Evolutionary conservation across 1,140 invertebrate genomes (phyloP).

Genomic region (Apolygus lucorum): DNA sequence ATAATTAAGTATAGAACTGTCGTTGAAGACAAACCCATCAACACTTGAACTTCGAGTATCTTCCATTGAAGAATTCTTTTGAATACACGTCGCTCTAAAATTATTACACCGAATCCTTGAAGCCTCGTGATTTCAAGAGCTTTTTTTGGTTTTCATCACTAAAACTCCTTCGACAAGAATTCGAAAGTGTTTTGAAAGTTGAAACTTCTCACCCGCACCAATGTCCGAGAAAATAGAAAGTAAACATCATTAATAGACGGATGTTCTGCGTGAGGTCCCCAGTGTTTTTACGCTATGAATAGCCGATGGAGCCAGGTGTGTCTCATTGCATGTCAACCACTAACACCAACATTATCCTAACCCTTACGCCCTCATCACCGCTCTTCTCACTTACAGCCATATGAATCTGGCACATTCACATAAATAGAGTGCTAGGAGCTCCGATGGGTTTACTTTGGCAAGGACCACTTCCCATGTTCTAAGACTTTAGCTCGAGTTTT

Average conservation of each 20-base stretch:
- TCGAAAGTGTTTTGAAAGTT: constrained; percentile 6
- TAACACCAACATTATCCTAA: constrained; percentile 19
- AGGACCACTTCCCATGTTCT: too few relatives aligned
- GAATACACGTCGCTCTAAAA: too few relatives aligned
- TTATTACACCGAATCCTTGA: too few relatives aligned
- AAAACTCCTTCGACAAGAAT: too few relatives aligned
- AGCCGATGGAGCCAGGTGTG: not conserved
- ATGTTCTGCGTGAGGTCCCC: constrained; percentile 6
- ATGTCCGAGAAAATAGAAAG: constrained; percentile 1
- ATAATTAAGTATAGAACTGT: too few relatives aligned
- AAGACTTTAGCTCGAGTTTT: too few relatives aligned
- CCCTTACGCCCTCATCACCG: not conserved
- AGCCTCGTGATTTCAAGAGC: too few relatives aligned
- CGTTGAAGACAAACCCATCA: too few relatives aligned
- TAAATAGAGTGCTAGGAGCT: not conserved
- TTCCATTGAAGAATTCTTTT: too few relatives aligned
- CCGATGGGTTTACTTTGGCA: not conserved
- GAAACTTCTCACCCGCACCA: constrained; percentile 6
- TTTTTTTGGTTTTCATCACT: too few relatives aligned
- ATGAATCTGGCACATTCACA: not conserved
- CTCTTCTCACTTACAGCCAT: not conserved
- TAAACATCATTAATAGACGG: constrained; percentile 9
- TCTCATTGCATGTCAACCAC: not conserved
- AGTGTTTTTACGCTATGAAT: not conserved
- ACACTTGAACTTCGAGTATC: too few relatives aligned